Evolutionary conservation across 2,888 invertebrate genomes (phyloP).

Genomic region (Therioaphis trifolii): DNA sequence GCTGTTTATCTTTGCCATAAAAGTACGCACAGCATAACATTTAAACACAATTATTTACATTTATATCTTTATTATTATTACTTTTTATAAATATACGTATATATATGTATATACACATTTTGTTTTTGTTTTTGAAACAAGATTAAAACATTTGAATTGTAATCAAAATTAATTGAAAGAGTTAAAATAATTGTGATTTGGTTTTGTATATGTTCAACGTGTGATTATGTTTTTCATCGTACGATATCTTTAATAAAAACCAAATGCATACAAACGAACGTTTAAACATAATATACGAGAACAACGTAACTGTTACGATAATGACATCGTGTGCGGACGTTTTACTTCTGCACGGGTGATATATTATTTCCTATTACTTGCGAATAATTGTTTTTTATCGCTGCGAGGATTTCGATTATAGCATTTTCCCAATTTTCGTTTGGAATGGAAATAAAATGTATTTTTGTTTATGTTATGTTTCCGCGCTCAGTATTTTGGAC

Average conservation of each 20-base stretch:
- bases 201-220: neutral
- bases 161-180: constrained; percentile 15
- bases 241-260: no score
- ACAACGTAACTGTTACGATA: neutral
- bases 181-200: neutral
- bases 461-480: neutral
- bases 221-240: neutral
- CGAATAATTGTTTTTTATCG: neutral
- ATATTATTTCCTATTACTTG: neutral
- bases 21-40: constrained; percentile 1
- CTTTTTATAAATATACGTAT: no score
- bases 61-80: neutral
- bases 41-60: neutral
- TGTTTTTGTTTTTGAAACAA: neutral
- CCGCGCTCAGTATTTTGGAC: neutral
- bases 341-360: neutral
- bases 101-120: no score
- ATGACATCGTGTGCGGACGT: neutral
- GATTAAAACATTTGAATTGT: constrained; percentile 19
- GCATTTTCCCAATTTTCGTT: neutral
- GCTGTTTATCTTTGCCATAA: constrained; percentile 7
- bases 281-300: neutral
- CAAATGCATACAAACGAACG: no score
- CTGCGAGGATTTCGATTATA: neutral
- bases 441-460: neutral